Percentiles rank a stretch among this genome's conserved stretches.
These are phyloP conservation scores for Myxocyprinus asiaticus DNA, from an alignment of 2,113 vertebrate species.

Conservation along the genomic window DNA sequence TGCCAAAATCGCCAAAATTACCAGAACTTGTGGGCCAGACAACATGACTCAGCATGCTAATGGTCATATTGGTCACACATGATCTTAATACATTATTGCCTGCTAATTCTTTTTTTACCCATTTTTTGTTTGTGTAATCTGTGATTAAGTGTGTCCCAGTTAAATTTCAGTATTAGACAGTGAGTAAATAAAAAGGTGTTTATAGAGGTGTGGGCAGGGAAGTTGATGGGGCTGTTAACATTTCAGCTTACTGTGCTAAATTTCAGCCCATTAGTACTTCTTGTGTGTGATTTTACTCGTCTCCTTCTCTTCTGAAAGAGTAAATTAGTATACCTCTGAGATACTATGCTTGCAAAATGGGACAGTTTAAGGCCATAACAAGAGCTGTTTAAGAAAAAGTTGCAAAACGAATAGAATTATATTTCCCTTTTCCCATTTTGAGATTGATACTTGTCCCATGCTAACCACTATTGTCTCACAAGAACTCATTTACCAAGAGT, in stretches of 20 bases:
- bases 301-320: slow-evolving; percentile 22
- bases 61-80: too few relatives aligned
- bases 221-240: slow-evolving; percentile 49
- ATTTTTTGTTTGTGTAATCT: background rate
- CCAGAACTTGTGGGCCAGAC: too few relatives aligned
- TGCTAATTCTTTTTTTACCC: background rate
- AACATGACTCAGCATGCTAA: too few relatives aligned
- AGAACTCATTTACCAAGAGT: too few relatives aligned
- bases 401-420: background rate
- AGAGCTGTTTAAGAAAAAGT: background rate
- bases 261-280: slow-evolving; percentile 49
- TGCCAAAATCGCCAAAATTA: too few relatives aligned
- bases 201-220: slow-evolving; percentile 46
- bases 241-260: slow-evolving; percentile 57
- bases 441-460: background rate
- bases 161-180: slow-evolving; percentile 10
- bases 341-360: slow-evolving; percentile 39
- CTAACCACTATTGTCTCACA: background rate
- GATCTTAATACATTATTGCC: background rate
- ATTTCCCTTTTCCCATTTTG: background rate
- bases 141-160: background rate
- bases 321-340: slow-evolving; percentile 68
- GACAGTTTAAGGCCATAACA: slow-evolving; percentile 69
- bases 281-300: background rate
- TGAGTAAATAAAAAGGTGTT: slow-evolving; percentile 22